Percentiles rank a stretch among this genome's conserved stretches.
Conservation (phyloP, 2,113 vertebrate species). For the Erpornis zantholeuca region DNA sequence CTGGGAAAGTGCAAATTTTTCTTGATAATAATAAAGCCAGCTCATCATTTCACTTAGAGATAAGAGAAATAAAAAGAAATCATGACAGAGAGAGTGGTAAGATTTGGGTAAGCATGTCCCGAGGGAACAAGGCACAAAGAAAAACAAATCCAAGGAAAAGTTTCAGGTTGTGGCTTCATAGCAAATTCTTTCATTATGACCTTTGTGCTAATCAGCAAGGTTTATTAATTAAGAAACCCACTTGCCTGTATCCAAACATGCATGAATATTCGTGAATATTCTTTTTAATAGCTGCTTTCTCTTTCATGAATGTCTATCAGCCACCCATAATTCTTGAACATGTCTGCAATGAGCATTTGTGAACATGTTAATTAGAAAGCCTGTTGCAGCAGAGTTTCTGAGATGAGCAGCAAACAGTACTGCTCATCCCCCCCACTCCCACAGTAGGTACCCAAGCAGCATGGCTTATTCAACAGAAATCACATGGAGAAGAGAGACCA, state of each 20-base stretch:
- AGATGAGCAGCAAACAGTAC: conserved; percentile 18
- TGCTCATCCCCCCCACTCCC: background rate
- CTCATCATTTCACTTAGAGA: background rate
- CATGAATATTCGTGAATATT: conserved; percentile 30
- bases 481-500: background rate
- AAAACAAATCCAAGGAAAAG: background rate
- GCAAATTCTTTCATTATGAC: background rate
- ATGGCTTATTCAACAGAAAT: background rate
- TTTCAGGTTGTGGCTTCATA: background rate
- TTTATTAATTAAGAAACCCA: background rate
- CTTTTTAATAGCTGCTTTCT: conserved; percentile 21
- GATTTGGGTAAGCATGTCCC: background rate
- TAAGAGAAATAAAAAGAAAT: background rate
- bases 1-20: background rate
- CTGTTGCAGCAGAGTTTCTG: conserved; percentile 6
- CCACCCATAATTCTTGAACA: conserved; percentile 20
- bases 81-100: background rate
- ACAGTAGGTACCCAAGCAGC: background rate
- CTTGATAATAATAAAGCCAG: background rate
- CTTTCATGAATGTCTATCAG: background rate
- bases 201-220: background rate
- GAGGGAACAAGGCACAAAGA: background rate
- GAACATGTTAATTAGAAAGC: conserved; percentile 34
- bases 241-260: background rate
- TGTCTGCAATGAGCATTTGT: conserved; percentile 34